Percentiles rank a stretch among this genome's conserved stretches.
Conservation (phyloP, 2,888 invertebrate species). For the Drosophila fulvimacula region DNA sequence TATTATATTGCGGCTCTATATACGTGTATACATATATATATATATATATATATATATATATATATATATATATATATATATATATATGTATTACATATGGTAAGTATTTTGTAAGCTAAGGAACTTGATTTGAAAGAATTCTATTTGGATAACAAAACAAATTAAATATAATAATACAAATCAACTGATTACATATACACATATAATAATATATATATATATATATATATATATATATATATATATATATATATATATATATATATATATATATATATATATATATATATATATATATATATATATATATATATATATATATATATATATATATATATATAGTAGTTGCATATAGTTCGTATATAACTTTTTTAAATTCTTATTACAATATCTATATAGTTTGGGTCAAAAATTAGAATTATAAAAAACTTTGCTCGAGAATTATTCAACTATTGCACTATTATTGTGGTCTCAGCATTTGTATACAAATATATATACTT, state of each 20-base stretch:
- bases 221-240: too few relatives aligned
- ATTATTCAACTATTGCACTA: conserved; percentile 66
- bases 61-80: background rate
- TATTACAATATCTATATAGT: conserved; percentile 24
- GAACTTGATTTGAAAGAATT: conserved; percentile 43
- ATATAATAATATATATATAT: background rate
- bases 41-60: background rate
- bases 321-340: background rate
- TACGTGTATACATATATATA: too few relatives aligned
- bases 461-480: conserved; percentile 40
- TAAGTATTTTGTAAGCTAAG: conserved; percentile 46
- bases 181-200: too few relatives aligned
- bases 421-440: conserved; percentile 14
- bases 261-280: too few relatives aligned
- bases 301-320: too few relatives aligned
- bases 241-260: conserved; percentile 1
- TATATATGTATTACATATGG: conserved; percentile 18
- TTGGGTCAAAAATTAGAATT: conserved; percentile 12
- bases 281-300: background rate
- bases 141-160: conserved; percentile 28
- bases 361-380: conserved; percentile 5
- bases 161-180: conserved; percentile 7
- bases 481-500: conserved; percentile 7
- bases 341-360: background rate
- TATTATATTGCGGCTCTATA: conserved; percentile 10